These are phyloP conservation scores for Epinephelus lanceolatus DNA, from an alignment of 2,113 vertebrate species.

Conservation along the genomic window DNA sequence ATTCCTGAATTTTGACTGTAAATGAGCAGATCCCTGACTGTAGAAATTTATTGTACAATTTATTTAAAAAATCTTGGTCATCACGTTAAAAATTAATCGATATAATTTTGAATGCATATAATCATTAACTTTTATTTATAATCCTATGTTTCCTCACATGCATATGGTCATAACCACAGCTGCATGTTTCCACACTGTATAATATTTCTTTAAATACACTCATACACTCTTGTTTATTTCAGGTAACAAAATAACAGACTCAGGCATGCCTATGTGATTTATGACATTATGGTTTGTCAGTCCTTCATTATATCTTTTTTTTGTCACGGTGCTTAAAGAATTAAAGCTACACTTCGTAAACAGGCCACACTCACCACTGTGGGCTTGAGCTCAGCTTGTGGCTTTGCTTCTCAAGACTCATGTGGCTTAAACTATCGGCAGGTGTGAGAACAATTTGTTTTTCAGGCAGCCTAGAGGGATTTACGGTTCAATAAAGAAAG, in stretches of 20 bases:
- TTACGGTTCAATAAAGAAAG: background rate
- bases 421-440: background rate
- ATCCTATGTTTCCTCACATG: too few species aligned
- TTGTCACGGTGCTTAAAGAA: background rate
- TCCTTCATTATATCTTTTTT: background rate
- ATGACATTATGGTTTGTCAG: background rate
- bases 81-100: too few species aligned
- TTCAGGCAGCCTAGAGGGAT: background rate
- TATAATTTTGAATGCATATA: too few species aligned
- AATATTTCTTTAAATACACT: too few species aligned
- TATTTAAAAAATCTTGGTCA: too few species aligned
- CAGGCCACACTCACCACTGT: conserved; percentile 25
- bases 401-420: conserved; percentile 24
- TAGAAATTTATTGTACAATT: too few species aligned
- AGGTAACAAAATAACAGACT: background rate
- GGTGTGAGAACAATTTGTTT: conserved; percentile 21
- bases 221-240: background rate
- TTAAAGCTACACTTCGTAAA: conserved; percentile 2
- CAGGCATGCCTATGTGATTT: conserved; percentile 3
- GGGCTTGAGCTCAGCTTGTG: conserved; percentile 44
- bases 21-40: too few species aligned
- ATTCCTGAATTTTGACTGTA: too few species aligned
- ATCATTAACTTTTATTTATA: too few species aligned
- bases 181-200: too few species aligned
- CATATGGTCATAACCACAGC: too few species aligned